Conservation (phyloP, 2,888 invertebrate species). For the Sinohyriopsis cumingii region DNA sequence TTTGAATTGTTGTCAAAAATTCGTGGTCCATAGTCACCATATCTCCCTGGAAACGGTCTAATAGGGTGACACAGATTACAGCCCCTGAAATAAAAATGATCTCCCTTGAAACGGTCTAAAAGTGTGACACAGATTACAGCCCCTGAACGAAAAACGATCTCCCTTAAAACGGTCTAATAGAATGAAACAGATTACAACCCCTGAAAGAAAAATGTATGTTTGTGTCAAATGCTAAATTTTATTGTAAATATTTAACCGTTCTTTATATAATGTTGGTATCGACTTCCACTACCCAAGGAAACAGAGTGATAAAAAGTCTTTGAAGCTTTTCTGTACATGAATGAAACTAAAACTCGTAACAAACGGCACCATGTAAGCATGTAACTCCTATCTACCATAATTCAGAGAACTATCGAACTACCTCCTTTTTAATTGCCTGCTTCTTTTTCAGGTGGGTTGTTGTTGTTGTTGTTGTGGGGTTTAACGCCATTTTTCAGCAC, state of each 20-base stretch:
- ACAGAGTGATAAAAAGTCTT: no score
- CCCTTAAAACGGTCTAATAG: constrained; percentile 92
- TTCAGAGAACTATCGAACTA: no score
- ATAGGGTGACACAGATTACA: constrained; percentile 93
- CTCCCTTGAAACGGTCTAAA: constrained; percentile 92
- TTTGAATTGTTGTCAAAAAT: constrained; percentile 91
- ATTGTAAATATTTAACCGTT: not conserved
- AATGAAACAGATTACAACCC: constrained; percentile 95
- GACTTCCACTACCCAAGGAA: not conserved
- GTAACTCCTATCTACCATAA: no score
- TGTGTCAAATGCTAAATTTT: not conserved
- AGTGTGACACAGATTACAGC: constrained; percentile 96
- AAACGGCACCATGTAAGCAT: no score
- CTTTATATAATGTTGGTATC: no score
- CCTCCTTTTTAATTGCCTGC: no score
- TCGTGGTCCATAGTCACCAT: constrained; percentile 92
- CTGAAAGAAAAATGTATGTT: constrained; percentile 52
- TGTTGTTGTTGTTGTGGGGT: no score
- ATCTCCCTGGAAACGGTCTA: constrained; percentile 94
- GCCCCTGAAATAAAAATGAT: constrained; percentile 78
- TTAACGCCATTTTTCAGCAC: no score
- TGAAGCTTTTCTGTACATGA: no score
- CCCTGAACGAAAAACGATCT: constrained; percentile 77
- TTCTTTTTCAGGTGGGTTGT: no score
- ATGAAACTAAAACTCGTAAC: no score